Percentiles rank a stretch among this genome's conserved stretches.
phyloP scores from a whole-genome alignment of 2,113 vertebrate genomes.

The Pheucticus melanocephalus region DNA sequence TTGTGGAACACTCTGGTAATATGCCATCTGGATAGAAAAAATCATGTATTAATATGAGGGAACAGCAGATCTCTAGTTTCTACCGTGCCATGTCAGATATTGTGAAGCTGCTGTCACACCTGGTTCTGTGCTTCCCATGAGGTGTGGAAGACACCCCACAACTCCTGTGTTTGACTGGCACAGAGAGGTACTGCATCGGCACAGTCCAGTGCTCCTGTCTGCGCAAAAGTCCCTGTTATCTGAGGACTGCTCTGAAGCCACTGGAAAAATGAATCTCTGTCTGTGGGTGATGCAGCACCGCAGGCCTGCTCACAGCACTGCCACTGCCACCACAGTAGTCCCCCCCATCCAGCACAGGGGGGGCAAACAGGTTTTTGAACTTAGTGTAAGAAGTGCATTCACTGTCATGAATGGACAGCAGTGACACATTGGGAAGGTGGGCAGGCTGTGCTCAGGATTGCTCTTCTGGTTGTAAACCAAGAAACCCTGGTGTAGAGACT shows the following conservation, averaged over 20 bases:
- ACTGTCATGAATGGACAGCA: not conserved
- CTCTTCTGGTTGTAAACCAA: not conserved
- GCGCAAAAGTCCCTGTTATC: not conserved
- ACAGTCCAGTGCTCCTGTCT: not conserved
- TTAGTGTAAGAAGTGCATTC: not conserved
- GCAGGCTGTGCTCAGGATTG: not conserved
- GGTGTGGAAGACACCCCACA: not conserved
- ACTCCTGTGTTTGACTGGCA: not conserved
- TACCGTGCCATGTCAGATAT: not conserved
- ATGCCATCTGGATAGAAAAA: not conserved
- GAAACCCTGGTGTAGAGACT: not conserved
- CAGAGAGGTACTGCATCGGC: rapidly evolving
- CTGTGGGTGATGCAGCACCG: rapidly evolving
- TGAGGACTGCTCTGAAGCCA: not conserved
- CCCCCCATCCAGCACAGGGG: not conserved
- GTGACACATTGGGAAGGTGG: too few relatives aligned
- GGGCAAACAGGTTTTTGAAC: not conserved
- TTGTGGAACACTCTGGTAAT: not conserved
- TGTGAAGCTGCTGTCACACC: not conserved
- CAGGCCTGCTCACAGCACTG: not conserved
- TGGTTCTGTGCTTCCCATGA: not conserved
- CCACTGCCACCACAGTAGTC: not conserved
- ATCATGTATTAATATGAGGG: not conserved
- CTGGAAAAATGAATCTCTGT: not conserved
- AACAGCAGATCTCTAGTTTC: not conserved